Percentiles rank a stretch among this genome's conserved stretches.
Conservation (phyloP, 1,140 invertebrate species). For the Bemisia tabaci region DNA sequence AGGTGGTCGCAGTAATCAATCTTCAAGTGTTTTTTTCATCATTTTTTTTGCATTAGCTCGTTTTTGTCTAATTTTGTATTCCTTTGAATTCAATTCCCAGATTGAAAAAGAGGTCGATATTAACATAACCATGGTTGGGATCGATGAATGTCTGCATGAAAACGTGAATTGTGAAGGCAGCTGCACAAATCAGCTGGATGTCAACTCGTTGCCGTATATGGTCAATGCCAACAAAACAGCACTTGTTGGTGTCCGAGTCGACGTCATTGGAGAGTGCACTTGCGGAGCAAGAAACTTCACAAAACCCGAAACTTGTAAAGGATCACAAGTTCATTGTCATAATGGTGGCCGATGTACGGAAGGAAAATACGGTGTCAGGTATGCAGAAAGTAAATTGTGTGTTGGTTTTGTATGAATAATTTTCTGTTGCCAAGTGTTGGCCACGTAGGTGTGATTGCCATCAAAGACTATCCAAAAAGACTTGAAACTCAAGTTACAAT, state of each 20-base stretch:
- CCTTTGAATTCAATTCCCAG: too few species aligned
- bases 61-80: too few species aligned
- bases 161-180: slow-evolving; percentile 91
- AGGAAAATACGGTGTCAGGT: slow-evolving; percentile 68
- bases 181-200: slow-evolving; percentile 82
- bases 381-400: too few species aligned
- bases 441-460: too few species aligned
- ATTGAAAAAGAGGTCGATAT: slow-evolving; percentile 87
- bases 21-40: too few species aligned
- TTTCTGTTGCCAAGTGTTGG: too few species aligned
- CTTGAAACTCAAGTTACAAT: too few species aligned
- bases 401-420: too few species aligned
- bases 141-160: slow-evolving; percentile 92
- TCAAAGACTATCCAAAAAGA: too few species aligned
- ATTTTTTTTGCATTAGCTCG: too few species aligned
- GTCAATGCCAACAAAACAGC: slow-evolving; percentile 94
- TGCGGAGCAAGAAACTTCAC: slow-evolving; percentile 83
- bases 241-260: slow-evolving; percentile 79
- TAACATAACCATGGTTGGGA: slow-evolving; percentile 93
- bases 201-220: slow-evolving; percentile 79
- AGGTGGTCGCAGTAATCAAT: too few species aligned
- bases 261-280: slow-evolving; percentile 78
- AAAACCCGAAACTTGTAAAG: slow-evolving; percentile 74
- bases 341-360: slow-evolving; percentile 90
- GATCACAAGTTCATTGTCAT: slow-evolving; percentile 83